Evolutionary conservation across 2,113 vertebrate species (phyloP), one percentile per base, ranked within the genome.

Genomic region (Bubo bubo): DNA sequence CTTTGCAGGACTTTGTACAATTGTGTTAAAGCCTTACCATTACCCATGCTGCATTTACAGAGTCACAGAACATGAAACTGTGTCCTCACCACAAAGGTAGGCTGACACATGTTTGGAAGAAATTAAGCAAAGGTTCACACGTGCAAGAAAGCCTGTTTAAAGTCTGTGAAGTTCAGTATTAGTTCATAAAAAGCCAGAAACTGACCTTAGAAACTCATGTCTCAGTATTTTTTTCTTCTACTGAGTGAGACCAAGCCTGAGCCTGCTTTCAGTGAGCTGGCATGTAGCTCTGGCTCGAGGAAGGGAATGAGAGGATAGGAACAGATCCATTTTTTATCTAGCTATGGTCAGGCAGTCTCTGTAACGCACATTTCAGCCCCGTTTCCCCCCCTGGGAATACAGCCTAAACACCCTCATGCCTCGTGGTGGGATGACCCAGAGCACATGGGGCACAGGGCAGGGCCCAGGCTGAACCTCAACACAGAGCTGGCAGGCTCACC

Each of bases 391-490:
- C 34, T 11, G 34, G 27, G 35, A n/a, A 37, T 5, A 24, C 2
- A 27, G 11, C 18, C 35, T 21, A 9, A 58, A 37, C 23, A 45
- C 27, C 32, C 56, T 50, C 49, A 14, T 1, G 2, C 41, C 47
- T 52, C 7, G 22, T 2, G 1, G 19, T 10, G 32, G 24, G 27
- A 59, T 15, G 27, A 52, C n/a, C 20, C 7, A 32, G 41, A 41
- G 55, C 1, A 0, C 22, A 1, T 1, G 56, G 49, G n/a, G 18
- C 41, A 28, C 11, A 55, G 18, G 49, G n/a, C 24, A 35, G 37
- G 30, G n/a, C 49, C 43, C 70, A 50, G 32, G 27, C 2, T 24
- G 43, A 50, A 21, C 66, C 43, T 85, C 73, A 43, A 4, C 43
- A 28, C 0, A 4, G 66, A 77, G 66, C 64, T 56, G 21, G 14